Evolutionary conservation across 2,797 vertebrate genomes (phyloP), one percentile per base, ranked within the genome.

Genomic region (Notolepis coatsorum): DNA sequence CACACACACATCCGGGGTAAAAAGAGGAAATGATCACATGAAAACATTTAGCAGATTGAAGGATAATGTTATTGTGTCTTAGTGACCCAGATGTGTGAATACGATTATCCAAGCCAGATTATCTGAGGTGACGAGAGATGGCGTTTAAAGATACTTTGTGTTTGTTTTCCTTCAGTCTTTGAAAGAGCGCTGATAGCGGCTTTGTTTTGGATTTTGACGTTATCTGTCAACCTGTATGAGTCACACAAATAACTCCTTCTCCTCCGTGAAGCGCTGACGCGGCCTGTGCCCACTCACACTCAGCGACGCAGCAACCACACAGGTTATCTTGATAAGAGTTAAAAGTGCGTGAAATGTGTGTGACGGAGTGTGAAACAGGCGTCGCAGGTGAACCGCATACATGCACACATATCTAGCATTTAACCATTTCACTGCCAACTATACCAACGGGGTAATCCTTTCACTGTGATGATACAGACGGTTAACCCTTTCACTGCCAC

Each of bases 31-130:
- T n/a, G 33, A 7, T 23, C 46, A 27, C 23, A 49, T 84, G 80
- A 70, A 88, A 84, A 84, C 58, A n/a, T 70, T 89, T 78, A 77
- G 78, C 65, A 87, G 86, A 88, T 80, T 87, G 78, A 84, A 73
- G 61, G 88, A 87, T 89, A 88, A 83, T 2, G 33, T 68, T 60
- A 85, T 81, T 83, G 82, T 84, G 79, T 68, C 65, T 66, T 51
- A 70, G 72, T 65, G 70, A 73, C 81, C 73, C 71, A 66, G 80
- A 74, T 84, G 61, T 82, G 63, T 4, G 13, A 57, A 61, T 37
- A 62, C 38, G 83, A 87, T 82, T 89, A 87, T 42, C 37, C 61
- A 65, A 73, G 66, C 64, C 68, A 58, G 68, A 86, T 83, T 84
- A 80, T 88, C 76, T 77, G n/a, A 79, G 66, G 70, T 78, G 72